Base-by-base conservation (phyloP, 2,888 invertebrate species). In the Protula sp. region DNA sequence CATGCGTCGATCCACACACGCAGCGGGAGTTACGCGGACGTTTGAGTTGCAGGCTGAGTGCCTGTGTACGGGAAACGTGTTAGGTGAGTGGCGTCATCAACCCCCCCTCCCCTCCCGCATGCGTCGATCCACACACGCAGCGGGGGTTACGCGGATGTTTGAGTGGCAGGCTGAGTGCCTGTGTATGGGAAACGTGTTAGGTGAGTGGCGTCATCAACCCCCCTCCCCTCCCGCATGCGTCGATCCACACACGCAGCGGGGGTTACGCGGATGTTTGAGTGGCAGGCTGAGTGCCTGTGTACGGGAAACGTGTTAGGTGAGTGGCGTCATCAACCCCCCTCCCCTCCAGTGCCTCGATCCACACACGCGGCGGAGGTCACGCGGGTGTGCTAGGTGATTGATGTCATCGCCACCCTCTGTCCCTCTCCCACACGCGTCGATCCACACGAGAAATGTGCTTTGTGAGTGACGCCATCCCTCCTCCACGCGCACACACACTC, bases 11-110 rank as follows among this genome's bases (percentile, higher is more conserved):
- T n/a, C n/a, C n/a, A n/a, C n/a, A n/a, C n/a, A n/a, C n/a, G n/a
- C n/a, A n/a, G n/a, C n/a, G n/a, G n/a, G n/a, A n/a, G n/a, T n/a
- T n/a, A n/a, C n/a, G n/a, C n/a, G n/a, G n/a, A 59, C 68, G 63
- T 69, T 69, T 52, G 55, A 57, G 14, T 69, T 67, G 69, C 69
- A 69, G 57, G 66, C 60, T 1, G 66, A 69, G 24, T 69, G 69
- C 38, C 60, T 69, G 19, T 62, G 66, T 27, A 64, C 61, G 5
- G 63, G 63, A 53, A 62, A 58, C 53, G 67, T 67, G 1, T 54
- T 69, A 22, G 62, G 69, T 69, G 22, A 48, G 65, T 63, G 27
- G n/a, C n/a, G n/a, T n/a, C n/a, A n/a, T n/a, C n/a, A n/a, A n/a
- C n/a, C n/a, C n/a, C n/a, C n/a, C n/a, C n/a, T 2, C n/a, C n/a